phyloP scores from a whole-genome alignment of 2,888 invertebrate species.

The Meteorus colon region DNA sequence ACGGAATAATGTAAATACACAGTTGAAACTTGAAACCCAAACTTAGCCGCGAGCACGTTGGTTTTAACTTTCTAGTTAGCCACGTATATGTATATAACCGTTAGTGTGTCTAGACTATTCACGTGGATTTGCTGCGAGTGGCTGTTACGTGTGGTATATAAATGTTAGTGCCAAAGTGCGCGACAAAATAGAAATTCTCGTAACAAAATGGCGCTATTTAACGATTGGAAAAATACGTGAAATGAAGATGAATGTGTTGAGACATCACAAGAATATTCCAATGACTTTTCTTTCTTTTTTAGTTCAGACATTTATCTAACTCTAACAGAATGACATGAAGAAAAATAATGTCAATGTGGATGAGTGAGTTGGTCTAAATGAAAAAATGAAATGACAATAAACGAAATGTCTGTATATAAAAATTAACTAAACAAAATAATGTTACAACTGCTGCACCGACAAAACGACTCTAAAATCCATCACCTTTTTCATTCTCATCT shows the following conservation, averaged over 20 bases:
- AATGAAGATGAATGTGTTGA: background rate
- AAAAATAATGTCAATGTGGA: background rate
- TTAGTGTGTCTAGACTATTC: slow-evolving; percentile 40
- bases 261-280: background rate
- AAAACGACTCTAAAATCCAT: background rate
- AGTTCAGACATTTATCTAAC: too few species aligned
- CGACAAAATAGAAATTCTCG: background rate
- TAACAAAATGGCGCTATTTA: background rate
- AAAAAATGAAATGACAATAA: background rate
- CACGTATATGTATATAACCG: slow-evolving; percentile 29
- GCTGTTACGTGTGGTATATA: background rate
- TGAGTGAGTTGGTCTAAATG: background rate
- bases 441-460: slow-evolving; percentile 9
- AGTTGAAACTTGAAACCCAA: slow-evolving; percentile 50
- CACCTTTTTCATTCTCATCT: background rate
- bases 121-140: slow-evolving; percentile 43
- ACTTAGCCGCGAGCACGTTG: slow-evolving; percentile 28
- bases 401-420: background rate
- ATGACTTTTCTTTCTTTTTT: background rate
- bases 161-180: background rate
- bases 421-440: slow-evolving; percentile 16
- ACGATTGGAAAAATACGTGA: background rate
- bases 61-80: slow-evolving; percentile 35
- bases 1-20: slow-evolving; percentile 52
- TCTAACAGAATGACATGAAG: background rate